Conservation (phyloP, 2,888 invertebrate species). For the Drosophila nigricruria region DNA sequence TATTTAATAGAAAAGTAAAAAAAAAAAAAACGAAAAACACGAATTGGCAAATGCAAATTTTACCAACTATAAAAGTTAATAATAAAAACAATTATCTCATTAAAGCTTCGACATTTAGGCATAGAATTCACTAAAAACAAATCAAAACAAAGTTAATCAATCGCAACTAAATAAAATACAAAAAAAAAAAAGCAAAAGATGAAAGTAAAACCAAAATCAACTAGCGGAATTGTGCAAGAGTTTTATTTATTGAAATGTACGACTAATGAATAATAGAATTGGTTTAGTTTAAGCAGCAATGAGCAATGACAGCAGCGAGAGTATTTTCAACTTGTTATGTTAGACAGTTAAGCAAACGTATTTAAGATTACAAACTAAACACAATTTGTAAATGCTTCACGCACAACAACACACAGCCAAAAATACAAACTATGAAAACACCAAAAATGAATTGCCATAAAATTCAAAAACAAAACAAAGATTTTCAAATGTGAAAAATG, state of each 20-base stretch:
- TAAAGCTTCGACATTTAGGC: slow-evolving; percentile 60
- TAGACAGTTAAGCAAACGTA: slow-evolving; percentile 63
- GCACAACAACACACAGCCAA: slow-evolving; percentile 18
- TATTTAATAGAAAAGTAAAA: slow-evolving; percentile 35
- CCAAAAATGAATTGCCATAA: slow-evolving; percentile 2
- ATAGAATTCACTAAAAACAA: slow-evolving; percentile 39
- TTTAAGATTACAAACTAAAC: slow-evolving; percentile 46
- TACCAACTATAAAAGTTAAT: slow-evolving; percentile 35
- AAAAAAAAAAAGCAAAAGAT: too few species aligned
- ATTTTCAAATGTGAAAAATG: slow-evolving; percentile 26
- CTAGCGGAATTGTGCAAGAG: slow-evolving; percentile 77
- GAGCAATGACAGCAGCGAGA: slow-evolving; percentile 41
- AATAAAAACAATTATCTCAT: slow-evolving; percentile 40
- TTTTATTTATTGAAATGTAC: slow-evolving; percentile 54
- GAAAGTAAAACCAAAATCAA: slow-evolving; percentile 40
- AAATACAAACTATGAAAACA: slow-evolving; percentile 11
- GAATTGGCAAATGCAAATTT: slow-evolving; percentile 31
- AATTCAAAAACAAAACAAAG: slow-evolving; percentile 9
- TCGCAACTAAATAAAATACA: slow-evolving; percentile 7
- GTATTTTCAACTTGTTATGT: slow-evolving; percentile 72
- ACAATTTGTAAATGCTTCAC: slow-evolving; percentile 73
- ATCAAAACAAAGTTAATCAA: slow-evolving; percentile 15
- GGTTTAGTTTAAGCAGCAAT: slow-evolving; percentile 66
- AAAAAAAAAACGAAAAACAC: background rate
- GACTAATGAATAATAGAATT: slow-evolving; percentile 33